A percentile compares a stretch with the other conserved stretches of the same genome.
Evolutionary conservation across 2,888 invertebrate species (phyloP).

Genomic region (Ophion obscuratus): DNA sequence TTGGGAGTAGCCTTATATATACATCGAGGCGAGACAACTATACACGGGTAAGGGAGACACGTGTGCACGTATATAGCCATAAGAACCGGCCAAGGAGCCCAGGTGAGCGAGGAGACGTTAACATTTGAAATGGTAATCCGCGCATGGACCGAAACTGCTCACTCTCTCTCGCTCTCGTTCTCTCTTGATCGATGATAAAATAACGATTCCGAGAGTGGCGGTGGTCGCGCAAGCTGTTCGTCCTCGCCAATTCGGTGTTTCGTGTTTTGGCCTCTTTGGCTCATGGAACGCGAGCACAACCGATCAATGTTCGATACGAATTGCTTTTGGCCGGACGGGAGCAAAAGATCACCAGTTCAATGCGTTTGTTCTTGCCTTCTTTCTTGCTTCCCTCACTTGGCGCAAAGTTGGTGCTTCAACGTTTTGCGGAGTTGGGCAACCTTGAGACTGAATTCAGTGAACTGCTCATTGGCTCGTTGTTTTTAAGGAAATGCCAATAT

Average conservation of each 20-base stretch:
- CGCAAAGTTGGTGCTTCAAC: neutral
- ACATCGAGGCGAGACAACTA: neutral
- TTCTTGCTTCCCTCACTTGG: neutral
- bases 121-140: slow-evolving; percentile 83
- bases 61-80: slow-evolving; percentile 5
- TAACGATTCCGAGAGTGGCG: slow-evolving; percentile 77
- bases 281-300: slow-evolving; percentile 11
- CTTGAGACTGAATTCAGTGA: no score
- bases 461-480: no score
- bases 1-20: slow-evolving; percentile 2
- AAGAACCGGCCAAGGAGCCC: slow-evolving; percentile 13
- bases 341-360: slow-evolving; percentile 13
- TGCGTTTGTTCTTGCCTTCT: neutral
- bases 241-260: slow-evolving; percentile 47
- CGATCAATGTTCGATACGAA: slow-evolving; percentile 63
- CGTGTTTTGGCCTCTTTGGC: slow-evolving; percentile 16
- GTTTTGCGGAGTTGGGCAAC: no score
- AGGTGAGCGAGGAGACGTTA: slow-evolving; percentile 75
- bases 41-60: neutral
- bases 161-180: slow-evolving; percentile 22
- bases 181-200: slow-evolving; percentile 75
- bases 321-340: slow-evolving; percentile 50
- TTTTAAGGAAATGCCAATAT: no score
- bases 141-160: slow-evolving; percentile 45
- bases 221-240: slow-evolving; percentile 34